A percentile compares a stretch with the other conserved stretches of the same genome.
phyloP scores from a whole-genome alignment of 2,888 invertebrate genomes.

The Matsumyia berberina region DNA sequence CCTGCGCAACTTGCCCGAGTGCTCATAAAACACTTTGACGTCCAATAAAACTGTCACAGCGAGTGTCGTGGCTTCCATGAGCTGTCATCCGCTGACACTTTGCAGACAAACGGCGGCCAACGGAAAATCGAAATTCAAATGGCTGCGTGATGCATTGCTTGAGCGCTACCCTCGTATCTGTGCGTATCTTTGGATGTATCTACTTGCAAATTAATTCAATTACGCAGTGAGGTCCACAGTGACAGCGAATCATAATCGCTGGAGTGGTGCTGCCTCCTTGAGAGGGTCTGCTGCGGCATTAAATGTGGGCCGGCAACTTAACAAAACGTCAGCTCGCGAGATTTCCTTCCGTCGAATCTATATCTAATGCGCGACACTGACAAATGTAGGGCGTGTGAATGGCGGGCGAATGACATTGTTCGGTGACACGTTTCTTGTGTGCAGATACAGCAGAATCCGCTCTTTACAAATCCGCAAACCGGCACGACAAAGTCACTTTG shows the following conservation, averaged over 20 bases:
- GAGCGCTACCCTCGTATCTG: conserved; percentile 50
- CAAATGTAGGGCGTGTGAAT: conserved; percentile 71
- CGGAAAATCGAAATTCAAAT: conserved; percentile 61
- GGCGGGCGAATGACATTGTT: conserved; percentile 58
- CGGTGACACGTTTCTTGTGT: not conserved
- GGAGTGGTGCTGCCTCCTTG: not conserved
- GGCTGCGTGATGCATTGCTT: conserved; percentile 51
- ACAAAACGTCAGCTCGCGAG: conserved; percentile 15
- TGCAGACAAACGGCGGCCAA: conserved; percentile 70
- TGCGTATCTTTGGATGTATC: conserved; percentile 33
- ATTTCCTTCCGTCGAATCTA: conserved; percentile 54
- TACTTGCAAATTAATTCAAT: conserved; percentile 73
- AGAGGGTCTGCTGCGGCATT: conserved; percentile 19
- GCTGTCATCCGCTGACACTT: conserved; percentile 68
- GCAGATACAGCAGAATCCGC: conserved; percentile 18
- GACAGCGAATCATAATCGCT: conserved; percentile 66
- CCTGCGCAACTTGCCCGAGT: conserved; percentile 76
- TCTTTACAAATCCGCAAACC: conserved; percentile 62
- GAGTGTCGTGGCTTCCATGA: conserved; percentile 73
- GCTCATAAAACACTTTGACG: conserved; percentile 84
- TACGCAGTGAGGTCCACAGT: conserved; percentile 45
- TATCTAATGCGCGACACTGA: conserved; percentile 56
- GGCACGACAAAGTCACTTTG: conserved; percentile 31
- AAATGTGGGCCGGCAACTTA: conserved; percentile 51
- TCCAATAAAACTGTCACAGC: conserved; percentile 83